A percentile compares a stretch with the other conserved stretches of the same genome.
Conservation (phyloP, 2,113 vertebrate species). For the Trochalopteron elliotii region DNA sequence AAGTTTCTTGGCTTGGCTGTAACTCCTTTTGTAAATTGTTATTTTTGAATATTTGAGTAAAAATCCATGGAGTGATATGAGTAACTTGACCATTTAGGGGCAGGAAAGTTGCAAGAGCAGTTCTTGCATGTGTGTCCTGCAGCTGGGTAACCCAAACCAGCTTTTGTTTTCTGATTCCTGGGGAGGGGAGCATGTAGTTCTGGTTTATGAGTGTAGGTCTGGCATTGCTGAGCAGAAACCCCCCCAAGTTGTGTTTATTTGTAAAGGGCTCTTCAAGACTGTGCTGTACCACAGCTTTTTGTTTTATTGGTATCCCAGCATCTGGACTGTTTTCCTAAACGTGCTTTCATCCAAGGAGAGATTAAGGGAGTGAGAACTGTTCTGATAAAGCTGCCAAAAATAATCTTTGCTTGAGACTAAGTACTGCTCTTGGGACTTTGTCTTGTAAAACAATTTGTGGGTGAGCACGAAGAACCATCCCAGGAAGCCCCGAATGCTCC, state of each 20-base stretch:
- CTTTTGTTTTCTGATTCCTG: background rate
- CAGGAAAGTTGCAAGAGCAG: background rate
- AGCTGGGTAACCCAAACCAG: background rate
- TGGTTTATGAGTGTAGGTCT: background rate
- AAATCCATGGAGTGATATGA: background rate
- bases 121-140: background rate
- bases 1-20: background rate
- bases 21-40: background rate
- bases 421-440: fast-evolving
- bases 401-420: background rate
- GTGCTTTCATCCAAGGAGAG: background rate
- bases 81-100: background rate
- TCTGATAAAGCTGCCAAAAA: conserved; percentile 35
- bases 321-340: background rate
- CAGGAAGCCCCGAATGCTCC: background rate
- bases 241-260: background rate
- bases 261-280: background rate
- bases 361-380: background rate
- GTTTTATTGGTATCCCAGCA: background rate
- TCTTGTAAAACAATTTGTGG: background rate
- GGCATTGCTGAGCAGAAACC: background rate
- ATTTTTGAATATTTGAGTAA: background rate
- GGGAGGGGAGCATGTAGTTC: background rate
- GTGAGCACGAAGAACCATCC: background rate
- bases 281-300: background rate